Percentiles rank a stretch among this genome's conserved stretches.
phyloP scores from a whole-genome alignment of 2,113 vertebrate species.

The Lophius piscatorius region DNA sequence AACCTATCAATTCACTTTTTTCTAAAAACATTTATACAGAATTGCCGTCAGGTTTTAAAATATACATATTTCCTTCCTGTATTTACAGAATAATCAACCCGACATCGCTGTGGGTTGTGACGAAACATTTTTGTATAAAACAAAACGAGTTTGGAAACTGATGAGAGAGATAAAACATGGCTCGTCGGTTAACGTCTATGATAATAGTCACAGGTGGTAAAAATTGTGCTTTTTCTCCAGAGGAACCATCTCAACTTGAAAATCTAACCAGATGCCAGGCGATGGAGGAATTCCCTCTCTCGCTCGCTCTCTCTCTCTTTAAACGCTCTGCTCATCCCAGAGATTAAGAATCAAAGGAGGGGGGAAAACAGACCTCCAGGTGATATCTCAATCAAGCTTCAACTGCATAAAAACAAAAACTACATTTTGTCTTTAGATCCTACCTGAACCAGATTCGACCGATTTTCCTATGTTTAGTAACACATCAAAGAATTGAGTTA shows the following conservation, averaged over 20 bases:
- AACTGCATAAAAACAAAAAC: conserved; percentile 10
- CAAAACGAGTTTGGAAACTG: conserved; percentile 25
- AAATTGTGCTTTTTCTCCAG: conserved; percentile 82
- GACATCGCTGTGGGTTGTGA: conserved; percentile 45
- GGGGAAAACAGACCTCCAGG: conserved; percentile 19
- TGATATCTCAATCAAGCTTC: conserved; percentile 37
- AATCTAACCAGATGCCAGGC: conserved; percentile 19
- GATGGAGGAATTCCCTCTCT: conserved; percentile 22
- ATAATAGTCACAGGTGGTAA: conserved; percentile 65
- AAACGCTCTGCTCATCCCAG: conserved; percentile 27
- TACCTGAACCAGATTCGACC: conserved; percentile 34
- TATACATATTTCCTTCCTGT: conserved; percentile 84
- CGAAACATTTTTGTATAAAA: conserved; percentile 57
- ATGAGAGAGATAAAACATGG: conserved; percentile 29
- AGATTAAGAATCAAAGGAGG: conserved; percentile 9
- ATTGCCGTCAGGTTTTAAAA: conserved; percentile 81
- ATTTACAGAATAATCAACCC: conserved; percentile 78
- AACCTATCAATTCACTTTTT: conserved; percentile 60
- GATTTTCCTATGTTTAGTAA: conserved; percentile 25
- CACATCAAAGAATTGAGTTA: conserved; percentile 29
- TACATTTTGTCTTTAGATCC: conserved; percentile 20
- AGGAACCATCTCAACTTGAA: conserved; percentile 40
- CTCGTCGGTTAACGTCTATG: conserved; percentile 35
- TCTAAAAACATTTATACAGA: conserved; percentile 86
- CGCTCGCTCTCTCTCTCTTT: not conserved